A percentile compares a stretch with the other conserved stretches of the same genome.
These are phyloP conservation scores for Perca flavescens DNA, from an alignment of 2,113 vertebrate genomes.

Conservation along the genomic window DNA sequence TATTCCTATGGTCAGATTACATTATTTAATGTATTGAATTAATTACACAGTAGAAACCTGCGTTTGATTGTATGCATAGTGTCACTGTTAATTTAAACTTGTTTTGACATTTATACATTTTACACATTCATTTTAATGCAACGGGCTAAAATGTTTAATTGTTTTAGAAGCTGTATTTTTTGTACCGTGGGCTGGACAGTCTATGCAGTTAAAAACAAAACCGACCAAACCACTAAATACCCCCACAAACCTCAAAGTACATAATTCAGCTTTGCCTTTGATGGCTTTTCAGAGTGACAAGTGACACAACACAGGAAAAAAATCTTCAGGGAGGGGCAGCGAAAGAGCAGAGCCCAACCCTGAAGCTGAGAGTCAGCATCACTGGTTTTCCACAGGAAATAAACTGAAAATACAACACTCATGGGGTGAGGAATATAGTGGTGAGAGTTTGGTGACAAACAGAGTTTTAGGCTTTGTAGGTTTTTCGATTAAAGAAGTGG, in stretches of 20 bases:
- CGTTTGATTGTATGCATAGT: not conserved
- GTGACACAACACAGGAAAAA: constrained; percentile 68
- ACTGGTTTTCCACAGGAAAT: constrained; percentile 42
- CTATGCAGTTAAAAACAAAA: constrained; percentile 49
- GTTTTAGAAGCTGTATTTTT: constrained; percentile 39
- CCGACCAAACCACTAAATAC: constrained; percentile 58
- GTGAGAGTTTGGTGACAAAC: constrained; percentile 44
- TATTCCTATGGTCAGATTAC: not conserved
- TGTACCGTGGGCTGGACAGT: constrained; percentile 10
- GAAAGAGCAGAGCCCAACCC: not conserved
- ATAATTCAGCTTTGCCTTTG: constrained; percentile 65
- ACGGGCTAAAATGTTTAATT: constrained; percentile 1
- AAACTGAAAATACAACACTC: constrained; percentile 28
- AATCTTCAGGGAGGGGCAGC: constrained; percentile 29
- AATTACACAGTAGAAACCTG: constrained; percentile 8
- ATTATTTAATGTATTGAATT: not conserved
- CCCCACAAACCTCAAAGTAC: constrained; percentile 51
- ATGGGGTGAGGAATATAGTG: not conserved
- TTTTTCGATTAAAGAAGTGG: constrained; percentile 7
- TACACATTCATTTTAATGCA: constrained; percentile 3
- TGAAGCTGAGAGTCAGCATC: constrained; percentile 14
- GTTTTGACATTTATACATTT: constrained; percentile 6
- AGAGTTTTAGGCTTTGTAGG: constrained; percentile 14
- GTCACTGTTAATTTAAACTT: not conserved
- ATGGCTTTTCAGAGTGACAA: constrained; percentile 67